A percentile compares a stretch with the other conserved stretches of the same genome.
Evolutionary conservation across 1,140 invertebrate genomes (phyloP).

Genomic region (Drosophila rufa): DNA sequence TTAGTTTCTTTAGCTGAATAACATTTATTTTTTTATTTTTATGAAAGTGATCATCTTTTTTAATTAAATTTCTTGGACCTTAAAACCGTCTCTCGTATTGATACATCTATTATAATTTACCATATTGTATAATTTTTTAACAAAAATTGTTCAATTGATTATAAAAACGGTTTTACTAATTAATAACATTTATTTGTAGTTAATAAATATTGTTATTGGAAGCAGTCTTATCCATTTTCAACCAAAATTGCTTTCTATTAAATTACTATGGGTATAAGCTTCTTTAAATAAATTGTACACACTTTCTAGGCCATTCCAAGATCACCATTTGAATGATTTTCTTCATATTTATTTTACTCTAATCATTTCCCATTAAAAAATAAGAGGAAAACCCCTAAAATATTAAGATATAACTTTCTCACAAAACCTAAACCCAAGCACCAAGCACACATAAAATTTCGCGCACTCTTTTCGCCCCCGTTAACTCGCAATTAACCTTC

Average conservation of each 20-base stretch:
- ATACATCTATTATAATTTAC: too few species aligned
- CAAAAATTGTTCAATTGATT: too few species aligned
- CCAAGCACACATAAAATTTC: conserved; percentile 17
- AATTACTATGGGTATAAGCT: too few species aligned
- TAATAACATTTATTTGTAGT: neutral
- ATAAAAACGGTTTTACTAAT: neutral
- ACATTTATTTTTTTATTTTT: too few species aligned
- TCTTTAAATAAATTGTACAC: neutral
- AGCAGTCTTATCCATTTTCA: neutral
- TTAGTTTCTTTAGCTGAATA: too few species aligned
- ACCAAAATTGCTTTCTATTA: neutral
- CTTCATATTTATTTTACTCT: too few species aligned
- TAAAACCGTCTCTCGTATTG: too few species aligned
- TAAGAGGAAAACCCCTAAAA: neutral
- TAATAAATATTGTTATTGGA: neutral
- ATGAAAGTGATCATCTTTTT: too few species aligned
- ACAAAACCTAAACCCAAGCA: neutral
- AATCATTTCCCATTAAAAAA: too few species aligned
- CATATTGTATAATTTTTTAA: too few species aligned
- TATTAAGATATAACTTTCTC: conserved; percentile 18
- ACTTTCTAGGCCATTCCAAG: neutral
- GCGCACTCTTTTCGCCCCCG: conserved; percentile 37
- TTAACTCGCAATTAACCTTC: conserved; percentile 54
- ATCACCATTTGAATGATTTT: neutral
- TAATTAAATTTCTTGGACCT: too few species aligned